Percentiles rank a stretch among this genome's conserved stretches.
Conservation (phyloP, 2,113 vertebrate species). For the Henicopernis longicauda region DNA sequence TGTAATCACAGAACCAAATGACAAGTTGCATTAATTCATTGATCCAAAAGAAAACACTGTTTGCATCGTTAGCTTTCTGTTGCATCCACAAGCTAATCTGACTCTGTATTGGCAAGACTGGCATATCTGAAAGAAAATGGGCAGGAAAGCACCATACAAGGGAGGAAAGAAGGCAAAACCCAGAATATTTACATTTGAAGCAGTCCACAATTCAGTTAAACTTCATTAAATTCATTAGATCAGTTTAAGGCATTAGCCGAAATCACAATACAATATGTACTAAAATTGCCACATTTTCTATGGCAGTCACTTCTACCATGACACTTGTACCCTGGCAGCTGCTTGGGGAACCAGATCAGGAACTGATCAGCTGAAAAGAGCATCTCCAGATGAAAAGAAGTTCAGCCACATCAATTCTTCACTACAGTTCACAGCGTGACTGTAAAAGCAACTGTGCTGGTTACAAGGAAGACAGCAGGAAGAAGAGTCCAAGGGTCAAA, state of each 20-base stretch:
- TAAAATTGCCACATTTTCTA: neutral
- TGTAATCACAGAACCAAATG: neutral
- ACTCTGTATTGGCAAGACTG: neutral
- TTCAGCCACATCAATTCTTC: neutral
- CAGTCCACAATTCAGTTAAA: neutral
- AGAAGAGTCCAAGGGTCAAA: neutral
- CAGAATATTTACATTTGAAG: neutral
- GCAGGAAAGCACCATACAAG: neutral
- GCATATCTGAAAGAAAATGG: accelerated
- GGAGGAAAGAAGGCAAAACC: neutral
- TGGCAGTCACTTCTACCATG: neutral
- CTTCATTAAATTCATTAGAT: neutral
- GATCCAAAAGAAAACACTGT: neutral
- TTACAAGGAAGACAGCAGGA: neutral
- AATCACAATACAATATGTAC: neutral
- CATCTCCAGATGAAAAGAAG: neutral
- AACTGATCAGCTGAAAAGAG: neutral
- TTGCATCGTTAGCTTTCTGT: neutral
- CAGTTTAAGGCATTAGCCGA: neutral
- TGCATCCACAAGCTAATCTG: neutral
- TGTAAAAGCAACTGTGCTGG: neutral
- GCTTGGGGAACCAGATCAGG: neutral
- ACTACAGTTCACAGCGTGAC: neutral
- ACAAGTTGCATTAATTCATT: neutral
- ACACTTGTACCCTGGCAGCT: neutral